A percentile compares a stretch with the other conserved stretches of the same genome.
Evolutionary conservation across 2,888 invertebrate genomes (phyloP).

Genomic region (Rosalia funebris): DNA sequence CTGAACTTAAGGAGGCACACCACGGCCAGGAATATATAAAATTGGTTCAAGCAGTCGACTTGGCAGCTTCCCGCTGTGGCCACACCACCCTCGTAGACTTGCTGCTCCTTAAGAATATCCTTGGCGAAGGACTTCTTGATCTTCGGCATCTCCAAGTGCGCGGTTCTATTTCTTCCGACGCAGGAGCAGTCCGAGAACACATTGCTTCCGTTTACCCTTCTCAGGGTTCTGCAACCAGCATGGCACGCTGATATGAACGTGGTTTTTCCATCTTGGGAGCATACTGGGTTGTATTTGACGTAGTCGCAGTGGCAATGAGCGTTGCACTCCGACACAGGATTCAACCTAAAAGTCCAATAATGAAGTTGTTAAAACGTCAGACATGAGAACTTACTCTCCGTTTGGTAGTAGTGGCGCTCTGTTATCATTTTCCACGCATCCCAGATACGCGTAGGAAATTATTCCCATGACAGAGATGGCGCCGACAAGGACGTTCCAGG

Average conservation of each 20-base stretch:
- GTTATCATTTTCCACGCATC: constrained; percentile 72
- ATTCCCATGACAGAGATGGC: constrained; percentile 72
- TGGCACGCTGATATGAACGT: constrained; percentile 84
- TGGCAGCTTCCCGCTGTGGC: constrained; percentile 68
- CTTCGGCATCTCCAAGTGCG: constrained; percentile 25
- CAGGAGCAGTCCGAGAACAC: constrained; percentile 67
- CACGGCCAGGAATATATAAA: constrained; percentile 67
- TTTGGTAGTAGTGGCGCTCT: constrained; percentile 62
- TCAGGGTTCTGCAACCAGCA: constrained; percentile 74
- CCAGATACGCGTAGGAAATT: constrained; percentile 73
- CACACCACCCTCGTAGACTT: constrained; percentile 53
- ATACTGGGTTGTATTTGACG: constrained; percentile 79
- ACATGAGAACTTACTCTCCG: constrained; percentile 59
- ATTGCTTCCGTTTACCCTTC: constrained; percentile 63
- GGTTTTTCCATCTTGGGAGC: constrained; percentile 70
- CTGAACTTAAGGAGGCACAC: constrained; percentile 70
- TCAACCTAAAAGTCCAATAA: constrained; percentile 55
- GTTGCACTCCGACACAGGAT: constrained; percentile 69
- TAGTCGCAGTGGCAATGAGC: constrained; percentile 75
- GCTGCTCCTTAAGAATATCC: constrained; percentile 42
- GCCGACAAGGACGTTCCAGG: constrained; percentile 76
- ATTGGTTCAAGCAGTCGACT: constrained; percentile 68
- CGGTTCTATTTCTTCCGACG: constrained; percentile 51
- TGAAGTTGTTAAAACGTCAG: not conserved
- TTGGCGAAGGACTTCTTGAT: constrained; percentile 40